Evolutionary conservation across 2,113 vertebrate species (phyloP), one percentile per base, ranked within the genome.

Genomic region (Vidua macroura): DNA sequence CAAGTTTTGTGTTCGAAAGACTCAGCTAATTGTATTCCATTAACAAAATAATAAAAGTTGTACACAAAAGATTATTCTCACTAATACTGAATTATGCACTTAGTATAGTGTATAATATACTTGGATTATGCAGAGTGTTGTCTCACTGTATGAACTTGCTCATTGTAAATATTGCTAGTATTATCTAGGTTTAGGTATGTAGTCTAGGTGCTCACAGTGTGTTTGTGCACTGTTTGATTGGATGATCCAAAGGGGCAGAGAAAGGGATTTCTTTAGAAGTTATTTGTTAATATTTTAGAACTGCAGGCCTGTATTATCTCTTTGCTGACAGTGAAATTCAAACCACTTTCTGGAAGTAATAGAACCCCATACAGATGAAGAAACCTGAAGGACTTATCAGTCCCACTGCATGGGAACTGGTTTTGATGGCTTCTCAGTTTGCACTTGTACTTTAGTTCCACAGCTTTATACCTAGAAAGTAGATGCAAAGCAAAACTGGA

Each of bases 361-460:
- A 66, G n/a, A 83, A 11, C 1, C 2, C 8, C 66, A 5, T 21
- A 4, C 2, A 13, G 15, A 3, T 35, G 27, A 17, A 82, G 37
- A 85, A 59, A 7, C 2, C 17, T 74, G 51, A 24, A 82, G 22
- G 37, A 35, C 6, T 37, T 83, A 43, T 12, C 13, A 69, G 4
- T 19, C 15, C 2, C 41, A 11, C 17, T 60, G 33, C 22, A 60
- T 51, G 3, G 13, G 1, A 2, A 2, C 13, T 46, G 41, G 5
- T 56, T 49, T 81, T 84, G 33, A 64, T 37, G 41, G 2, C 8
- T 44, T 90, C 15, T 21, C 14, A 10, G 8, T 81, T 55, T 68
- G 11, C 21, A 27, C 15, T 76, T 21, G 17, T 58, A 49, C 18
- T 12, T 63, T 31, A 2, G 11, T 41, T 77, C 12, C 44, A 77